Evolutionary conservation across 35 echinoderm and acorn worm species (phyloP), one percentile per base, ranked within the genome.

Genomic region (Apostichopus japonicus): DNA sequence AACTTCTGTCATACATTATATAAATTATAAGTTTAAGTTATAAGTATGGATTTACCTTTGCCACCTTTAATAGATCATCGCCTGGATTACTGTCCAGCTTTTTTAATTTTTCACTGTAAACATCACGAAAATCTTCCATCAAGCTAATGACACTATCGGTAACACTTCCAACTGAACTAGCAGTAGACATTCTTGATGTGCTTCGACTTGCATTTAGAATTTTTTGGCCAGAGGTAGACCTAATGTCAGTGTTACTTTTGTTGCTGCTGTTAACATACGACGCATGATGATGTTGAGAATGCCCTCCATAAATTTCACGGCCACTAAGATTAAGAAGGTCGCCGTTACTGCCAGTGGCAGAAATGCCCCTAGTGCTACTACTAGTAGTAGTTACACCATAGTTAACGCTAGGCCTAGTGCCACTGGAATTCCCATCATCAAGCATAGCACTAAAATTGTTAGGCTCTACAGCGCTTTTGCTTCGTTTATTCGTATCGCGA

Each of bases 111-210:
- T 23, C 62, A 65, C 57, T 79, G 87, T 94, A 94, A 72, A 94
- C 76, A 15, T 90, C 93, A 63, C 93, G 88, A 44, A 94, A 91
- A 17, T 94, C 93, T 5, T 54, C 80, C 93, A 94, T 94, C 63
- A 94, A 59, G 17, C 88, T 89, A 71, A 91, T 88, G 23, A 94
- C 89, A 76, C 72, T 80, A 65, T 91, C 93, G 65, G 87, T 94
- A 14, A 79, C 87, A 76, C 93, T 90, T 61, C 86, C 88, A 71
- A 90, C n/a, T 10, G 87, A 90, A 72, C 93, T 94, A 10, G 87
- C 79, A 51, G 77, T 78, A 7, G 93, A 94, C 22, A 89, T 57
- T 17, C 63, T 67, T 57, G 86, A 89, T 9, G 63, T 73, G 51
- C 67, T 89, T 11, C 63, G 86, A 72, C 86, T 89, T 19, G 61